A percentile compares a stretch with the other conserved stretches of the same genome.
phyloP scores from a whole-genome alignment of 2,113 vertebrate genomes.

The Pseudois nayaur region DNA sequence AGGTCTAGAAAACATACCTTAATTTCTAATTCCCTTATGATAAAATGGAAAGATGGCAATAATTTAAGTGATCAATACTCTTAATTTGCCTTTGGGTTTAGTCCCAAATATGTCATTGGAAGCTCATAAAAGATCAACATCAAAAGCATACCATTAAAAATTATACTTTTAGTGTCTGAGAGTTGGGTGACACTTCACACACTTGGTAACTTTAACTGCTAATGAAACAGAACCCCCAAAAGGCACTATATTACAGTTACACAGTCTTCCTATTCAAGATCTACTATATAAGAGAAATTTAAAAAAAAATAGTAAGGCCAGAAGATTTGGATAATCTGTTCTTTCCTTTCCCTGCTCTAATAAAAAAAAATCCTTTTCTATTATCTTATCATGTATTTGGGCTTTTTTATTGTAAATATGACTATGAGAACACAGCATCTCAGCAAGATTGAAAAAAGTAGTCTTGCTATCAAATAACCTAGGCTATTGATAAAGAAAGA shows the following conservation, averaged over 20 bases:
- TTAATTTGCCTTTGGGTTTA: constrained; percentile 7
- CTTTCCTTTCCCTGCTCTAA: not conserved
- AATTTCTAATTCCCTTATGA: constrained; percentile 48
- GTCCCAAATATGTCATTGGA: not conserved
- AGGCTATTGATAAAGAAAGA: constrained; percentile 12
- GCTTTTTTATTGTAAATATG: not conserved
- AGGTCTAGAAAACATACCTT: not conserved
- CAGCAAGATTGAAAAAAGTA: not conserved
- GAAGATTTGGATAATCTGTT: not conserved
- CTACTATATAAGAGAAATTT: not conserved
- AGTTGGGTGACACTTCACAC: not conserved
- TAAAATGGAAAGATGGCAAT: constrained; percentile 5
- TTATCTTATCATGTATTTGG: not conserved
- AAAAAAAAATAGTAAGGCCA: not conserved
- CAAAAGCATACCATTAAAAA: constrained; percentile 24
- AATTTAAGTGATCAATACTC: constrained; percentile 53
- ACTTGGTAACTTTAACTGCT: constrained; percentile 24
- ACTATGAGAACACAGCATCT: not conserved
- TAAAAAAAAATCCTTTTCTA: not conserved
- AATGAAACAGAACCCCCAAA: not conserved
- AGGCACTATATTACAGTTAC: not conserved
- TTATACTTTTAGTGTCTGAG: constrained; percentile 9
- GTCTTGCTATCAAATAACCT: not conserved
- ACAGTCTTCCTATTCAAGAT: constrained; percentile 2
- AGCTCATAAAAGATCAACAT: constrained; percentile 52